A percentile compares a stretch with the other conserved stretches of the same genome.
Conservation (phyloP, 2,888 invertebrate genomes). For the Cataglyphis albicans region DNA sequence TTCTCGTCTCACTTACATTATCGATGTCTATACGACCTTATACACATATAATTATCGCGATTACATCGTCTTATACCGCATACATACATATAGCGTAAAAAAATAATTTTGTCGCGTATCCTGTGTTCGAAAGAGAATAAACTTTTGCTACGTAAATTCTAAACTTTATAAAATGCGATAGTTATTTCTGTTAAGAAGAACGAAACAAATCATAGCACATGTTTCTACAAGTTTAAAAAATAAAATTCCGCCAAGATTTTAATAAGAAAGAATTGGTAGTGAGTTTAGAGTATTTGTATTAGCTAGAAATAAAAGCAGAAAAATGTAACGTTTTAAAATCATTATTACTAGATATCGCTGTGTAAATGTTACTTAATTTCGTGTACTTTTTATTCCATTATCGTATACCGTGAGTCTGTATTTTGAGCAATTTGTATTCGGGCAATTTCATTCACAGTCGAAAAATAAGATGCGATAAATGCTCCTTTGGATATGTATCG, state of each 20-base stretch:
- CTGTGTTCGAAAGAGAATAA: neutral
- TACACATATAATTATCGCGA: neutral
- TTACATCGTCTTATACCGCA: neutral
- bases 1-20: neutral
- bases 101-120: neutral
- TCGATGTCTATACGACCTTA: neutral
- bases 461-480: neutral
- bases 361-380: neutral
- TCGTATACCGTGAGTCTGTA: neutral
- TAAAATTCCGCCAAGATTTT: neutral
- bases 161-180: too few relatives aligned
- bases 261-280: neutral
- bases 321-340: neutral
- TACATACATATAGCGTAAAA: neutral
- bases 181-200: too few relatives aligned
- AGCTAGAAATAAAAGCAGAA: too few relatives aligned
- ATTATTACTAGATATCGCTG: neutral
- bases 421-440: neutral
- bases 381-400: neutral
- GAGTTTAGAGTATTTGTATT: too few relatives aligned
- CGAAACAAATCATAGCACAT: too few relatives aligned
- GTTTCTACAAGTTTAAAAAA: too few relatives aligned
- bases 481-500: neutral
- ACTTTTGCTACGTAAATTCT: too few relatives aligned
- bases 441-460: neutral